These are phyloP conservation scores for Podiceps cristatus DNA, from an alignment of 2,113 vertebrate species.

Conservation along the genomic window DNA sequence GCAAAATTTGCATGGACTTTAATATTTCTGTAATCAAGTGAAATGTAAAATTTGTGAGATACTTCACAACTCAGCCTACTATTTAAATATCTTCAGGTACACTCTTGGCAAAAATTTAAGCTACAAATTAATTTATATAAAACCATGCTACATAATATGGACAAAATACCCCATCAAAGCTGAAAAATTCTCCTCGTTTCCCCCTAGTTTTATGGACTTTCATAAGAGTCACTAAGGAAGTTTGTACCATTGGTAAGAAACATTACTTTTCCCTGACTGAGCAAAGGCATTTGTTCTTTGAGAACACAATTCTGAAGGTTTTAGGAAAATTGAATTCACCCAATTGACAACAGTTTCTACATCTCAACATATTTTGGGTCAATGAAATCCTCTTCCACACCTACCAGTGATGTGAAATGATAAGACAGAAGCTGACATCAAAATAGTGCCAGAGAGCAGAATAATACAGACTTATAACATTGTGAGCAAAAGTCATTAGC, in stretches of 20 bases:
- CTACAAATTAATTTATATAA: neutral
- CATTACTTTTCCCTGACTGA: neutral
- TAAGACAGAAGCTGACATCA: neutral
- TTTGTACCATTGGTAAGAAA: accelerated
- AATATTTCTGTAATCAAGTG: neutral
- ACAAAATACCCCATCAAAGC: neutral
- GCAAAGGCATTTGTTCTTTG: neutral
- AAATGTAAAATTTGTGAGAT: neutral
- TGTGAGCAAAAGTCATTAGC: neutral
- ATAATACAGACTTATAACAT: neutral
- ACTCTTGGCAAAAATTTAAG: neutral
- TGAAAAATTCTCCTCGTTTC: neutral
- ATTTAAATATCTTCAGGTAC: neutral
- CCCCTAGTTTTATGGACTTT: neutral
- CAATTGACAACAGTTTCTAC: neutral
- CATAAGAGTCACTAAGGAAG: neutral
- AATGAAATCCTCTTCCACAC: neutral
- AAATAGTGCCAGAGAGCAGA: neutral
- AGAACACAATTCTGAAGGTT: neutral
- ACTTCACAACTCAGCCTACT: neutral
- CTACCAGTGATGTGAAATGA: neutral
- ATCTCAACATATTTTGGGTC: neutral
- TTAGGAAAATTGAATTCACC: neutral
- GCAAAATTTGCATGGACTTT: neutral
- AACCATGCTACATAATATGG: neutral